A percentile compares a stretch with the other conserved stretches of the same genome.
phyloP scores from a whole-genome alignment of 2,888 invertebrate species.

The Icerya purchasi region DNA sequence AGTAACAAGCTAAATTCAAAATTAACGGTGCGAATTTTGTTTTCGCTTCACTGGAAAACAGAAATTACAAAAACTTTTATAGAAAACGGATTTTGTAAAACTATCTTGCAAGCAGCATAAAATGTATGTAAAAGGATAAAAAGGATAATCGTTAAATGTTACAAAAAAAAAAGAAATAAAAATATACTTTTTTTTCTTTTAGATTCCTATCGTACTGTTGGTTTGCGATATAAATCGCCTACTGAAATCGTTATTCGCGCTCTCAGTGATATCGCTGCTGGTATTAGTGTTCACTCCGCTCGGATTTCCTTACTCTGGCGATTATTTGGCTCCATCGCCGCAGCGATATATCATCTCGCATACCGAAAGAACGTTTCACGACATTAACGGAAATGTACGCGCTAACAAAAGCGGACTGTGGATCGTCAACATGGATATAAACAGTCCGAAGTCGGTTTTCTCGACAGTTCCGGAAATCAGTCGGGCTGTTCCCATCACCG shows the following conservation, averaged over 20 bases:
- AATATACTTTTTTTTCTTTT: too few relatives aligned
- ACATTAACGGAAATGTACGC: slow-evolving; percentile 28
- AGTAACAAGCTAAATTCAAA: too few relatives aligned
- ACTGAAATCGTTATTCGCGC: slow-evolving; percentile 30
- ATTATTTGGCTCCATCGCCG: slow-evolving; percentile 37
- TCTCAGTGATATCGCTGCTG: slow-evolving; percentile 32
- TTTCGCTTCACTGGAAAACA: too few relatives aligned
- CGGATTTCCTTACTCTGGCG: slow-evolving; percentile 51
- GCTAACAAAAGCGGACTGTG: slow-evolving; percentile 38
- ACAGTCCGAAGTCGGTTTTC: slow-evolving; percentile 39
- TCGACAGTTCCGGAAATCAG: slow-evolving; percentile 32
- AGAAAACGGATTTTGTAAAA: too few relatives aligned
- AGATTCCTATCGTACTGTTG: slow-evolving; percentile 28
- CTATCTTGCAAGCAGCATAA: too few relatives aligned
- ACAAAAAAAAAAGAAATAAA: too few relatives aligned
- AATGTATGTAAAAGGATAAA: too few relatives aligned
- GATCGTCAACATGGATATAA: slow-evolving; percentile 52
- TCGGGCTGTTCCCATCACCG: slow-evolving; percentile 27
- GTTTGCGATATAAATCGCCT: slow-evolving; percentile 30
- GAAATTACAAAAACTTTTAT: too few relatives aligned
- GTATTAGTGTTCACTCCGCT: slow-evolving; percentile 40
- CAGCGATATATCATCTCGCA: slow-evolving; percentile 58
- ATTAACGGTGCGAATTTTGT: too few relatives aligned
- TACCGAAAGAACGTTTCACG: slow-evolving; percentile 36
- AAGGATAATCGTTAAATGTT: too few relatives aligned